Base-by-base conservation (phyloP, 2,797 vertebrate species). In the Dendrocincla tyrannina region DNA sequence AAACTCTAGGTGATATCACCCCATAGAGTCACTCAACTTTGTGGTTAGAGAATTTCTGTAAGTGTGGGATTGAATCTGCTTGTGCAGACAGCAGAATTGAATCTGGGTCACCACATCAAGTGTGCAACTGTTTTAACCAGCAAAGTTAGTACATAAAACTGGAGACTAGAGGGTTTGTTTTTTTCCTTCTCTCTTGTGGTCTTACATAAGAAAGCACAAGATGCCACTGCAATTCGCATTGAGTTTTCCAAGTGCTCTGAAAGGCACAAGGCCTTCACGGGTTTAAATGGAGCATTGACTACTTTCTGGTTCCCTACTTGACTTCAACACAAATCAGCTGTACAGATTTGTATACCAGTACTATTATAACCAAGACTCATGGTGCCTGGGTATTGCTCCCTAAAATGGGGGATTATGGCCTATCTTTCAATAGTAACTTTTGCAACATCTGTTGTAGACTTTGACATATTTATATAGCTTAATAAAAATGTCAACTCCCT, bases 101-200 rank as follows among this genome's bases (percentile, higher is more conserved):
- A 78, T 62, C 60, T 91, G 47, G n/a, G 62, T 81, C 33, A 49
- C 16, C 25, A 12, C 41, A 62, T 49, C 69, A 82, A 81, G 17
- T 56, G 42, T 77, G 13, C 23, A 50, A 74, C 32, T 49, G 33
- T 81, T 87, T 77, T 28, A 74, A 77, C 60, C 17, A 53, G 7
- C 4, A 11, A 44, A 44, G 15, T 78, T 77, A 41, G 49, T 85
- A 58, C 47, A 23, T 63, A 93, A 91, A 93, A 63, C 39, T 62
- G 42, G 39, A 77, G 15, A 33, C 41, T 53, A 74, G 24, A 22
- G 7, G 3, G 35, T 55, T 52, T 49, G 33, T 8, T 42, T 60
- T 39, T 37, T 15, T 1, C 5, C 14, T 2, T 7, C 5, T 56
- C 3, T 52, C 20, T 62, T 82, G 2, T 42, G 22, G 2, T 47